Conservation (phyloP, 2,113 vertebrate species). For the Vombatus ursinus region DNA sequence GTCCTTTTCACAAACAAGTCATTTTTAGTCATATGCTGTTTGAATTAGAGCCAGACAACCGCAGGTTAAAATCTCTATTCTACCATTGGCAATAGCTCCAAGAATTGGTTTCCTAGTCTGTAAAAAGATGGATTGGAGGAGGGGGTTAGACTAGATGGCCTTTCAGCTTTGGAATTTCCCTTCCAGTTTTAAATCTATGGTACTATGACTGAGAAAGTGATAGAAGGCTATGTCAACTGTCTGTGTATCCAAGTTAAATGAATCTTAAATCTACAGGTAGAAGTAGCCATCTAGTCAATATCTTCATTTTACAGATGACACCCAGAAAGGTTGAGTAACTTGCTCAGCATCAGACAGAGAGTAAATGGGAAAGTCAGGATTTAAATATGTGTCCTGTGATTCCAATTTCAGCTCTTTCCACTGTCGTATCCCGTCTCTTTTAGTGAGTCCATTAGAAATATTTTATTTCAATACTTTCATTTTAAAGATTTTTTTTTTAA, state of each 20-base stretch:
- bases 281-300: not conserved
- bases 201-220: not conserved
- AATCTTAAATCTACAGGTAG: not conserved
- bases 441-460: not conserved
- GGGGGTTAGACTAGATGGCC: not conserved
- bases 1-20: not conserved
- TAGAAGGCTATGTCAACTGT: not conserved
- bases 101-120: not conserved
- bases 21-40: not conserved
- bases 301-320: not conserved
- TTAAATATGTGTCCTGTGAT: not conserved
- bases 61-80: not conserved
- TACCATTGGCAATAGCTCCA: not conserved
- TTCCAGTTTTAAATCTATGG: not conserved
- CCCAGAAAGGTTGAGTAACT: not conserved
- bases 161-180: too few species aligned
- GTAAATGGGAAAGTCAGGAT: not conserved
- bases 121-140: too few species aligned
- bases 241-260: not conserved
- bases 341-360: not conserved
- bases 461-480: not conserved
- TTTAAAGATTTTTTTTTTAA: not conserved
- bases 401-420: too few species aligned
- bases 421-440: too few species aligned
- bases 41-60: not conserved